Percentiles rank a stretch among this genome's conserved stretches.
These are phyloP conservation scores for Chaetoderma sp. DNA, from an alignment of 2,888 invertebrate species.

Conservation along the genomic window DNA sequence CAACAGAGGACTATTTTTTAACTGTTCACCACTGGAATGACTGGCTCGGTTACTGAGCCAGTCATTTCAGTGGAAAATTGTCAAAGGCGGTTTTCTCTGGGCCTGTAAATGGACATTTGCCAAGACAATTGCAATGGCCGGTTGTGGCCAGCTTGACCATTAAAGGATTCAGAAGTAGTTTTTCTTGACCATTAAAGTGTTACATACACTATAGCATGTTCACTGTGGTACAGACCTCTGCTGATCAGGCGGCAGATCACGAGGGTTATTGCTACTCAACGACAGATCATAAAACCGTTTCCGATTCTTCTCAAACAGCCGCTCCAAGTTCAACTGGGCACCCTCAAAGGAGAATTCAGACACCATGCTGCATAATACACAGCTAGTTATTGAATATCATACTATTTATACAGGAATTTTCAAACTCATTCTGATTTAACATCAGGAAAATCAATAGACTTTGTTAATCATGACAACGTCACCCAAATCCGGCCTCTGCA, in stretches of 20 bases:
- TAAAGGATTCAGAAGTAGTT: too few species aligned
- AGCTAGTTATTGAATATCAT: slow-evolving; percentile 4
- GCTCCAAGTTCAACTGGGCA: slow-evolving; percentile 86
- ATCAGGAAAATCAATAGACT: neutral
- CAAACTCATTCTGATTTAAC: neutral
- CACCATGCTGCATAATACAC: slow-evolving; percentile 71
- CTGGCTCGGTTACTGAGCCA: too few species aligned
- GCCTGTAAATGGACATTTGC: too few species aligned
- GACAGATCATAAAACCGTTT: slow-evolving; percentile 56
- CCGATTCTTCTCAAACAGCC: slow-evolving; percentile 73
- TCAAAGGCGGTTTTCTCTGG: too few species aligned
- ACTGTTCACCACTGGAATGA: too few species aligned
- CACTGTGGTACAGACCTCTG: slow-evolving; percentile 60
- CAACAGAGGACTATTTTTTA: too few species aligned
- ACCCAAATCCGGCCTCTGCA: too few species aligned
- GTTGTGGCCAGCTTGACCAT: too few species aligned
- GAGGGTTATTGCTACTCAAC: slow-evolving; percentile 34
- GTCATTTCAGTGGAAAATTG: too few species aligned
- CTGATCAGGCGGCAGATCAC: slow-evolving; percentile 55
- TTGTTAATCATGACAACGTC: neutral
- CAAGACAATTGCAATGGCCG: too few species aligned
- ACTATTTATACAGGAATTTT: neutral
- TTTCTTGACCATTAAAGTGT: too few species aligned
- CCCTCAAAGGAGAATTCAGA: slow-evolving; percentile 88
- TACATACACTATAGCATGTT: too few species aligned